Conservation (phyloP, 2,113 vertebrate species). For the Tetrax tetrax region DNA sequence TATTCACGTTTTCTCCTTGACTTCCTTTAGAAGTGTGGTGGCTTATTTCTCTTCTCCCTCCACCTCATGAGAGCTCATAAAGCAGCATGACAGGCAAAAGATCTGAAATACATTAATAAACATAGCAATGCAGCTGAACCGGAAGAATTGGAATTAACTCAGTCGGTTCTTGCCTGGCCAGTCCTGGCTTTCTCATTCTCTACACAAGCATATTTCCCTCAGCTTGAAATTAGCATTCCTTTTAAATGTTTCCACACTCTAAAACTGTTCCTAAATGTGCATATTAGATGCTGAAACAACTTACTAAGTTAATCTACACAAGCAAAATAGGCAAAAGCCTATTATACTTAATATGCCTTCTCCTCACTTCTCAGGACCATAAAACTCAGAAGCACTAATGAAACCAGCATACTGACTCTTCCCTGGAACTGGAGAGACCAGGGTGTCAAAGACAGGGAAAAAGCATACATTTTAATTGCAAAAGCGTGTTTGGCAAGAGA, state of each 20-base stretch:
- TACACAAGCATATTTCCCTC: neutral
- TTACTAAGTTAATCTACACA: neutral
- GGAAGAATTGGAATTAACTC: neutral
- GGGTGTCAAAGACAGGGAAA: neutral
- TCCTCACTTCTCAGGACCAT: neutral
- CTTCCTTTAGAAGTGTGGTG: neutral
- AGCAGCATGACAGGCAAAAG: neutral
- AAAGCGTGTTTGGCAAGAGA: neutral
- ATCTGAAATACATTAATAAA: neutral
- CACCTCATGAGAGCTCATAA: neutral
- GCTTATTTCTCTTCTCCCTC: neutral
- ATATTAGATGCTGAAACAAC: slow-evolving; percentile 7
- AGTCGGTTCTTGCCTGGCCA: neutral
- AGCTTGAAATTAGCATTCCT: slow-evolving; percentile 35
- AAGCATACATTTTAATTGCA: neutral
- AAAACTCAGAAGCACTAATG: neutral
- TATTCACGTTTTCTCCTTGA: neutral
- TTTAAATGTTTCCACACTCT: slow-evolving; percentile 25
- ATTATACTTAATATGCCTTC: neutral
- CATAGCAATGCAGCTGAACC: neutral
- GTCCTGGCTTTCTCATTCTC: neutral
- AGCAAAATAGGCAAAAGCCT: neutral
- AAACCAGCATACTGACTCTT: neutral
- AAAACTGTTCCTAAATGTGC: slow-evolving; percentile 46
- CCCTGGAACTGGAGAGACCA: neutral